Evolutionary conservation across 2,888 invertebrate genomes (phyloP), one percentile per base, ranked within the genome.

Genomic region (Rhimphoctona megacephalus): DNA sequence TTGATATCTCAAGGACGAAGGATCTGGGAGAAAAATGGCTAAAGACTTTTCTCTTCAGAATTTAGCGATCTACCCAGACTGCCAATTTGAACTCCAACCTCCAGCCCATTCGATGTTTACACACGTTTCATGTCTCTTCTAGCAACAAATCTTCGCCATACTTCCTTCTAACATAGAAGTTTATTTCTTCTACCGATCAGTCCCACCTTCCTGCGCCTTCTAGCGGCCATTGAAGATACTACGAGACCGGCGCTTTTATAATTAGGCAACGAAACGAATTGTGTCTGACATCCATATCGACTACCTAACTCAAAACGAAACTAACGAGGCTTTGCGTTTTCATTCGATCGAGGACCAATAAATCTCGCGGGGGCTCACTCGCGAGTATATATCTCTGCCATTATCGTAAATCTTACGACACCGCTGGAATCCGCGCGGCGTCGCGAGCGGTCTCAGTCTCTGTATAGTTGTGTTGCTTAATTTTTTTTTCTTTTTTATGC

Each of bases 181-280:
- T 57, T 57, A 5, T 9, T n/a, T 22, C 25, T 57, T 2, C 14
- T 4, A 25, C 57, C 25, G 57, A 57, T 25, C 11, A 5, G 11
- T 25, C 22, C 3, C 11, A 25, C 25, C 14, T 25, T 25, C 22
- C 4, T 11, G 57, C 57, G 25, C 9, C 17, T 61, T 61, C 57
- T 3, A 57, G 25, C 57, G 25, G 57, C 14, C 22, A 30, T 61
- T 30, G 5, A 17, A 61, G 61, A 17, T 30, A 17, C 61, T 17
- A 30, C 6, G 84, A 84, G 90, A 89, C 89, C 86, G 90, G 90
- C 89, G 91, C 91, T 92, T 92, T 93, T 93, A 93, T 93, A 93
- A 93, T 93, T 93, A 93, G 93, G 92, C 91, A 92, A 92, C 92
- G 91, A 91, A 93, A 92, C 93, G 93, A 93, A 93, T 93, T 91